Conservation (phyloP, 2,797 vertebrate genomes). For the Coregonus sp. region DNA sequence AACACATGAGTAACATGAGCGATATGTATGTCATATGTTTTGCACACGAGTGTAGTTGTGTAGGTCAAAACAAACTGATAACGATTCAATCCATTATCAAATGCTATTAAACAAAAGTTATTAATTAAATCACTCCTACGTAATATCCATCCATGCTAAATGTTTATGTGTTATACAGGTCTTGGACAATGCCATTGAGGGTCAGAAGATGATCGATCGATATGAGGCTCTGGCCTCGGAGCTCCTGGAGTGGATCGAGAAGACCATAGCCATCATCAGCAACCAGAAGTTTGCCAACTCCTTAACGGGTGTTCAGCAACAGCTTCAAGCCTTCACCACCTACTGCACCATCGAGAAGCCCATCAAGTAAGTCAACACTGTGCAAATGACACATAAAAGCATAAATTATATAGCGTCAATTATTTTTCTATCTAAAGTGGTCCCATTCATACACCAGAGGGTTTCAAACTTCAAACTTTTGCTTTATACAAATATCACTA, state of each 20-base stretch:
- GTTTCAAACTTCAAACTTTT: too few relatives aligned
- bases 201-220: conserved; percentile 81
- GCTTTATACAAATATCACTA: too few relatives aligned
- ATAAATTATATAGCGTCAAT: background rate
- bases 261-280: conserved; percentile 86
- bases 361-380: conserved; percentile 79
- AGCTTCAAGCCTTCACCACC: conserved; percentile 92
- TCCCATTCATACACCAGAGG: too few relatives aligned
- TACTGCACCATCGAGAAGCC: conserved; percentile 97
- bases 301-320: conserved; percentile 89
- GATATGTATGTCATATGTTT: too few relatives aligned
- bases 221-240: conserved; percentile 87
- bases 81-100: too few relatives aligned
- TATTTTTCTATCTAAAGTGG: background rate
- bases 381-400: background rate
- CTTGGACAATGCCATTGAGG: conserved; percentile 88
- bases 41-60: too few relatives aligned
- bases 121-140: background rate
- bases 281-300: conserved; percentile 98
- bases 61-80: too few relatives aligned
- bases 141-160: background rate
- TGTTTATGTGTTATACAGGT: conserved; percentile 74
- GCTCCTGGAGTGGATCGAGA: conserved; percentile 91
- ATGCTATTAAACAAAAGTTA: background rate
- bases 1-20: too few relatives aligned